phyloP scores from a whole-genome alignment of 2,113 vertebrate genomes.

The Pyxicephalus adspersus region DNA sequence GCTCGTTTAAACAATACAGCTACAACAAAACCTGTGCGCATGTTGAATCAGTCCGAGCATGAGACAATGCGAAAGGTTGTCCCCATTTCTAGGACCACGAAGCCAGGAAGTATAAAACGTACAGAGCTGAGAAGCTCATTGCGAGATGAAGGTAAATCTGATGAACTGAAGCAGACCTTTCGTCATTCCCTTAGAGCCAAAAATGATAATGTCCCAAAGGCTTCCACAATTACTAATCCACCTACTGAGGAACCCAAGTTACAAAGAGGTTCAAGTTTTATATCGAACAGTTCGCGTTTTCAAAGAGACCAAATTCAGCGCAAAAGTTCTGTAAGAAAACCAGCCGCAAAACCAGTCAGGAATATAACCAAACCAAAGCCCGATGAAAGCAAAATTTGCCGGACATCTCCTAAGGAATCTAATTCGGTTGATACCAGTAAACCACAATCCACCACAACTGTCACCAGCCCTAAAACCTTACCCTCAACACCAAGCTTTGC shows the following conservation, averaged over 20 bases:
- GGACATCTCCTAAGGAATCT: constrained; percentile 73
- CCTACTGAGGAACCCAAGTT: constrained; percentile 79
- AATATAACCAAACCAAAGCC: constrained; percentile 77
- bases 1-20: constrained; percentile 56
- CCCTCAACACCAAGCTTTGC: constrained; percentile 82
- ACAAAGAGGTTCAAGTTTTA: constrained; percentile 66
- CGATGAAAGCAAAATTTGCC: constrained; percentile 86
- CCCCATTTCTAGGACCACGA: constrained; percentile 80
- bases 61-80: constrained; percentile 90
- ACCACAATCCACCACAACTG: constrained; percentile 50
- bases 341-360: constrained; percentile 83
- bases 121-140: constrained; percentile 64
- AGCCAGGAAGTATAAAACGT: constrained; percentile 70
- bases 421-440: constrained; percentile 69
- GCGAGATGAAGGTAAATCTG: constrained; percentile 60
- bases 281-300: constrained; percentile 64
- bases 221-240: constrained; percentile 76
- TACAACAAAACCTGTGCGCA: constrained; percentile 72
- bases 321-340: constrained; percentile 76
- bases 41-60: constrained; percentile 79
- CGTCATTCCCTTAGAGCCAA: constrained; percentile 76
- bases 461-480: constrained; percentile 60
- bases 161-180: constrained; percentile 67
- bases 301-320: constrained; percentile 71
- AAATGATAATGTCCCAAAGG: constrained; percentile 73